Evolutionary conservation across 2,888 invertebrate species (phyloP), one percentile per base, ranked within the genome.

Genomic region (Cosmia trapezina): DNA sequence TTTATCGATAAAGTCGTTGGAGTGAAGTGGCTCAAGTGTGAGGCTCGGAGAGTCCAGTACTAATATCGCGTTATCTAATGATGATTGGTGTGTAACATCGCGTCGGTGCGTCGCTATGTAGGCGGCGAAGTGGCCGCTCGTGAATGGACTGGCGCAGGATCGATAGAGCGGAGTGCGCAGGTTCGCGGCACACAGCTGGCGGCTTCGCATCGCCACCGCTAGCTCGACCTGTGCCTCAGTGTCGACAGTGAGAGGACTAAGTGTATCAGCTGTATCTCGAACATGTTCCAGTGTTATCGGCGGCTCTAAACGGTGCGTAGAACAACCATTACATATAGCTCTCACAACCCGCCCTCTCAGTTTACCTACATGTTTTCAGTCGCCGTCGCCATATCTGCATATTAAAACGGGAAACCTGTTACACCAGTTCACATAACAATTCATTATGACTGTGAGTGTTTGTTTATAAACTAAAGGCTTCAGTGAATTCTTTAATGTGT

Each of bases 121-220:
- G 95, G 95, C 93, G 94, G 92, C 80, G 91, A 90, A 91, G 91
- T 91, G 93, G 91, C 88, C 89, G 90, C 91, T 87, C 91, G 93
- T 96, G 96, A 95, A 95, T 95, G 94, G 94, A 92, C 89, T 89
- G 87, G 83, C 84, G 84, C 78, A 76, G 91, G 94, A 95, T 96
- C 96, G 96, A 96, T 96, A 93, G 88, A 91, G 92, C 93, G 86
- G 89, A 93, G 91, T 94, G 95, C 96, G 96, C 96, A 95, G 89
- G 93, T 90, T 88, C 92, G 92, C 84, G 85, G 83, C 83, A 87
- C 89, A 91, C 95, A 95, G 96, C 95, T 95, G 95, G 91, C 89
- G 86, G 89, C 90, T 87, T 90, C 89, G 90, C 92, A 89, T 88
- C 91, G 89, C 89, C 81, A 87, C 85, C 89, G 83, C 89, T 86